phyloP scores from a whole-genome alignment of 2,113 vertebrate genomes.

The Tachysurus fulvidraco region DNA sequence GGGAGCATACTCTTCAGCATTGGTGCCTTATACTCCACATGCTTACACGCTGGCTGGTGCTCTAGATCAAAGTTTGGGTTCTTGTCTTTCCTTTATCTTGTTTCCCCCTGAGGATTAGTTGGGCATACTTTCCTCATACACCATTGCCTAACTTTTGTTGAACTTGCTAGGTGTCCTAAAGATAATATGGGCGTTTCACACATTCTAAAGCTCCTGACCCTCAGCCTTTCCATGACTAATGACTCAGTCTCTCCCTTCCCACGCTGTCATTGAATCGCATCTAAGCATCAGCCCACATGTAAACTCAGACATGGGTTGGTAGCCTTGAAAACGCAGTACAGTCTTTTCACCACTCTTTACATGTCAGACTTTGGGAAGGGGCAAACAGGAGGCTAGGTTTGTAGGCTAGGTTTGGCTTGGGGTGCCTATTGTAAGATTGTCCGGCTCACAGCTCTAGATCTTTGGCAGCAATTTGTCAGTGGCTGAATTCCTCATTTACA shows the following conservation, averaged over 20 bases:
- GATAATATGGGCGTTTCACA: conserved; percentile 42
- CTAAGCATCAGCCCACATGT: conserved; percentile 78
- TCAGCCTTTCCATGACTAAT: conserved; percentile 51
- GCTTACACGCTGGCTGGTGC: conserved; percentile 81
- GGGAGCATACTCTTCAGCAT: conserved; percentile 79
- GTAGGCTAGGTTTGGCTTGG: conserved; percentile 48
- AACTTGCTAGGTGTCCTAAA: conserved; percentile 55
- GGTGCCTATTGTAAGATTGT: conserved; percentile 56
- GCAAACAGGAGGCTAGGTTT: conserved; percentile 59
- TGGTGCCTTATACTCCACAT: conserved; percentile 82
- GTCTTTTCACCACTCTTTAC: conserved; percentile 56
- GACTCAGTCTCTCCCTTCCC: conserved; percentile 50
- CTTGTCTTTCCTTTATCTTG: conserved; percentile 45
- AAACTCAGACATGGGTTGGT: conserved; percentile 75
- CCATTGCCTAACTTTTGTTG: conserved; percentile 65
- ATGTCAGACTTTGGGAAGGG: conserved; percentile 54
- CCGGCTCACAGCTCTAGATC: conserved; percentile 57
- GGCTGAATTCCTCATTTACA: conserved; percentile 65
- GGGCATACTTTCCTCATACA: conserved; percentile 64
- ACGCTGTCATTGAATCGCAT: conserved; percentile 62
- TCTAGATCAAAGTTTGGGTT: conserved; percentile 76
- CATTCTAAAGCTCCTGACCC: conserved; percentile 36
- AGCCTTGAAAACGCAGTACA: conserved; percentile 71
- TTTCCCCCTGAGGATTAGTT: conserved; percentile 9
- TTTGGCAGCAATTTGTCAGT: conserved; percentile 71